Percentiles rank a stretch among this genome's conserved stretches.
phyloP scores from a whole-genome alignment of 2,888 invertebrate species.

The Automeris io region DNA sequence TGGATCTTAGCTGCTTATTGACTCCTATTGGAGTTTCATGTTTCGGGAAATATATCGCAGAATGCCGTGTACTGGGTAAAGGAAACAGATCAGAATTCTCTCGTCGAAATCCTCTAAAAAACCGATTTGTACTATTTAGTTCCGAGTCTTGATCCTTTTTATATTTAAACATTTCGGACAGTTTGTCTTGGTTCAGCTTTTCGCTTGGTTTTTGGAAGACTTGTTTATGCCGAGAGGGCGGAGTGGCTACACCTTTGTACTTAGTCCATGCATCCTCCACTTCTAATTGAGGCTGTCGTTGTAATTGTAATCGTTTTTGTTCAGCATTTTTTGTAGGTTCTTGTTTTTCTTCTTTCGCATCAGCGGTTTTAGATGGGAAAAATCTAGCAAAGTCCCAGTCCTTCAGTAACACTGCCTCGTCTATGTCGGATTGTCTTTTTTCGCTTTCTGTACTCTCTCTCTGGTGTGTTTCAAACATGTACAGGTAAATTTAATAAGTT shows the following conservation, averaged over 20 bases:
- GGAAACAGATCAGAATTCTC: constrained; percentile 92
- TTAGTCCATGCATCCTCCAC: constrained; percentile 67
- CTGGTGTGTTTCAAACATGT: constrained; percentile 60
- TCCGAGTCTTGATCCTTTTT: constrained; percentile 85
- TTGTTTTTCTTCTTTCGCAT: constrained; percentile 46
- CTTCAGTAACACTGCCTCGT: constrained; percentile 87
- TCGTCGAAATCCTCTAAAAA: constrained; percentile 87
- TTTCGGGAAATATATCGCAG: constrained; percentile 81
- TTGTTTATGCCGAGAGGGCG: constrained; percentile 59
- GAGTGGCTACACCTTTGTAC: constrained; percentile 62
- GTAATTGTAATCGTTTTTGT: constrained; percentile 52
- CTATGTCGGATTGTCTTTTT: constrained; percentile 78
- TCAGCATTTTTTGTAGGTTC: constrained; percentile 60
- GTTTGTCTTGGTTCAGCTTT: constrained; percentile 62
- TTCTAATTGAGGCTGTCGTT: constrained; percentile 64
- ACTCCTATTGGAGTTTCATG: constrained; percentile 65
- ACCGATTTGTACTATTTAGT: constrained; percentile 81
- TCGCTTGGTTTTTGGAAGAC: constrained; percentile 49
- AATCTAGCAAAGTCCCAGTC: constrained; percentile 93
- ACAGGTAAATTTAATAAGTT: constrained; percentile 51
- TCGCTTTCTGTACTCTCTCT: constrained; percentile 56
- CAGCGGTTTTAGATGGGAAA: constrained; percentile 78
- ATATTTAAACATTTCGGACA: constrained; percentile 74
- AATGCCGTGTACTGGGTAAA: constrained; percentile 83
- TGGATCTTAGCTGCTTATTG: constrained; percentile 77